Conservation (phyloP, 2,113 vertebrate genomes). For the Paramisgurnus dabryanus region DNA sequence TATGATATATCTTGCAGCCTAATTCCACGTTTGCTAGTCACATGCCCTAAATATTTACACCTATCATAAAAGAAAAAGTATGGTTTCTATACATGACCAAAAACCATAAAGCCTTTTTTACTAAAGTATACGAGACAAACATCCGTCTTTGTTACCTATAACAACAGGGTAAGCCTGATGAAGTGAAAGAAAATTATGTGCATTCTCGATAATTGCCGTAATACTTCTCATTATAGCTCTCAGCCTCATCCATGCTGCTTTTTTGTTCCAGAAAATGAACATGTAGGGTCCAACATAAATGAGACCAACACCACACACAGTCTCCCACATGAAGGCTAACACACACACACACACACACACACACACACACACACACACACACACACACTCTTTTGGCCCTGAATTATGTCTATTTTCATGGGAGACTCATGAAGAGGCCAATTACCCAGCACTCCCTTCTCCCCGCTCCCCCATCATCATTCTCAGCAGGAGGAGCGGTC, state of each 20-base stretch:
- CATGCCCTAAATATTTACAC: not conserved
- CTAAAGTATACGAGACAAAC: slow-evolving; percentile 19
- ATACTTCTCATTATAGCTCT: slow-evolving; percentile 52
- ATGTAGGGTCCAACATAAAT: slow-evolving; percentile 48
- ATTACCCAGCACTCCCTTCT: slow-evolving; percentile 45
- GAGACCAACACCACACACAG: slow-evolving; percentile 35
- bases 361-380: not conserved
- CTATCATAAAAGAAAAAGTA: not conserved
- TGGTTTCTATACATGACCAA: not conserved
- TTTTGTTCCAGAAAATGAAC: slow-evolving; percentile 46
- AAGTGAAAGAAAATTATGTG: slow-evolving; percentile 42
- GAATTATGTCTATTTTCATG: slow-evolving; percentile 55
- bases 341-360: slow-evolving; percentile 7
- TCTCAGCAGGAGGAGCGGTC: slow-evolving; percentile 48
- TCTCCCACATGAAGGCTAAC: slow-evolving; percentile 17
- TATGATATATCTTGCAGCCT: no score
- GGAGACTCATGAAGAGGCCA: slow-evolving; percentile 53
- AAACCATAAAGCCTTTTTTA: not conserved
- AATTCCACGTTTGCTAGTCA: not conserved
- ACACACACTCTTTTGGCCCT: slow-evolving; percentile 7
- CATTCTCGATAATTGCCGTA: slow-evolving; percentile 49
- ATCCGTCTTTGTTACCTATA: not conserved
- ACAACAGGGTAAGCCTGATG: slow-evolving; percentile 33
- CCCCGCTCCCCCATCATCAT: slow-evolving; percentile 50
- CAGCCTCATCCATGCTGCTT: slow-evolving; percentile 41